Evolutionary conservation across 2,888 invertebrate genomes (phyloP), one percentile per base, ranked within the genome.

Genomic region (Cacoxenus indagator): DNA sequence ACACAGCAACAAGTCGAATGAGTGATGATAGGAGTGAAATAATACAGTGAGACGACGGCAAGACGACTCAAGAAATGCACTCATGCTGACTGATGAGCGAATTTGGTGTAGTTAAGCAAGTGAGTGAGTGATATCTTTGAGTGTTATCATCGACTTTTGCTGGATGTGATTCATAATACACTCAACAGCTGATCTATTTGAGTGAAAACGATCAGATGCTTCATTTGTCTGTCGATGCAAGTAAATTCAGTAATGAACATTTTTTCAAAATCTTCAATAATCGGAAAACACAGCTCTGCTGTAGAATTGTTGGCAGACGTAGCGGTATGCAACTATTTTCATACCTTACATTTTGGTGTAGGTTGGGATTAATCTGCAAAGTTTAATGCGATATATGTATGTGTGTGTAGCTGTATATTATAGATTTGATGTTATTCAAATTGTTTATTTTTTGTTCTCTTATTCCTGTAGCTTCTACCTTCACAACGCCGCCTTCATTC

Each of bases 401-500:
- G 11, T 37, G 1, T 51, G 24, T 61, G 43, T 24, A 37, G 9
- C 1, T 29, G 48, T 48, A 26, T 48, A 66, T 68, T 64, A 74
- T 68, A 54, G 54, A 69, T 46, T 55, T 48, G 27, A 29, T 67
- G 57, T 59, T 11, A 46, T 45, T 37, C 27, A 67, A 54, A 11
- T 57, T 57, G 29, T 45, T 62, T 14, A 24, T 24, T 43, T 62
- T 70, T 27, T 68, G 46, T 62, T 65, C 67, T 65, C 51, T 51
- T 29, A 43, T n/a, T 3, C 45, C n/a, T 64, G 8, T 24, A 27
- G 45, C 27, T 51, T 61, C 65, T 66, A 67, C 69, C 70, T 78
- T 73, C 62, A 71, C 64, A 59, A 72, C 73, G 76, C 74, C 75
- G n/a, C n/a, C n/a, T n/a, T n/a, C n/a, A n/a, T n/a, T n/a, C n/a